Conservation (phyloP, 2,113 vertebrate genomes). For the Neofelis nebulosa region DNA sequence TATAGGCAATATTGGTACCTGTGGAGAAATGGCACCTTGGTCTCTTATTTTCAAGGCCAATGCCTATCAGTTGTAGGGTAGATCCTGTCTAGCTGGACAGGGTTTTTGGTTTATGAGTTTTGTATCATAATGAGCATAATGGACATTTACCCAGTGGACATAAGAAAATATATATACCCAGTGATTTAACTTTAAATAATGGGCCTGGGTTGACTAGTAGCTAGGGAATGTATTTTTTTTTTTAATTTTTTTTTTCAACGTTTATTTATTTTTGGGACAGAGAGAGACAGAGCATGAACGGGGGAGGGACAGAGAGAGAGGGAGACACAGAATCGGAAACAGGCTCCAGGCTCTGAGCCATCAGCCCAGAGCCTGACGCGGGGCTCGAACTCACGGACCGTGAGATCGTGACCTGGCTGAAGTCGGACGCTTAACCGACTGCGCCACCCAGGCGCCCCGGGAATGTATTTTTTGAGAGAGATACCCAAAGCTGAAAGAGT, state of each 20-base stretch:
- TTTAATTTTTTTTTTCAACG: too few relatives aligned
- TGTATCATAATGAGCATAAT: constrained; percentile 2
- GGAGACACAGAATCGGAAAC: too few relatives aligned
- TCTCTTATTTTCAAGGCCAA: not conserved
- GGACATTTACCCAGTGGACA: not conserved
- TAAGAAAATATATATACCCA: not conserved
- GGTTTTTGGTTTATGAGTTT: not conserved
- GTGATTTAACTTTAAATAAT: constrained; percentile 14
- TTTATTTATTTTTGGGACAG: too few relatives aligned
- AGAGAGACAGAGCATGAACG: too few relatives aligned
- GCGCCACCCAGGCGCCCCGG: too few relatives aligned
- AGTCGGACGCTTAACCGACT: too few relatives aligned
- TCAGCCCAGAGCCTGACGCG: too few relatives aligned
- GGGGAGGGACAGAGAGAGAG: too few relatives aligned
- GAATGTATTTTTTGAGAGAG: constrained; percentile 16
- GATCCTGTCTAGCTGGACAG: not conserved
- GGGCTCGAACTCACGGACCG: too few relatives aligned
- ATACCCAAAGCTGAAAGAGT: not conserved
- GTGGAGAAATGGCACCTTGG: not conserved
- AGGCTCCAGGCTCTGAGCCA: too few relatives aligned
- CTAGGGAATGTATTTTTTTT: constrained; percentile 31
- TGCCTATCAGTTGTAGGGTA: not conserved
- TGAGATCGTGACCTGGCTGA: too few relatives aligned
- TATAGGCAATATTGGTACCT: not conserved
- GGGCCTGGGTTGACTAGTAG: not conserved